Evolutionary conservation across 1,140 invertebrate species (phyloP).

Genomic region (Thaumetopoea pityocampa): DNA sequence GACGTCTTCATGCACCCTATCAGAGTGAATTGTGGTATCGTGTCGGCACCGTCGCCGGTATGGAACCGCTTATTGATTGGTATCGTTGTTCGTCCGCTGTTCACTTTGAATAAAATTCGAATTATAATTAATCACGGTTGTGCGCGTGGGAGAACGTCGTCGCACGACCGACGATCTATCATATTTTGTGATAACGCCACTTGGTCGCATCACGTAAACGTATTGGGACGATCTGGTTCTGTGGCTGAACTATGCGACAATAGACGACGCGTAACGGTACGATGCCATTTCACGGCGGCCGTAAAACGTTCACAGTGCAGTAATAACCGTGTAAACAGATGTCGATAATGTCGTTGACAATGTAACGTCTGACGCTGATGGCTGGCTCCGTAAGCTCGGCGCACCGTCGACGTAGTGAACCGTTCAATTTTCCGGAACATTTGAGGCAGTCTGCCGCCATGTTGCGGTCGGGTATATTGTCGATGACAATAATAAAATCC

Average conservation of each 20-base stretch:
- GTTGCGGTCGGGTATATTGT: constrained; percentile 32
- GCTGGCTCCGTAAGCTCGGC: neutral
- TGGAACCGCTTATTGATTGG: constrained; percentile 74
- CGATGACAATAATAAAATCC: constrained; percentile 52
- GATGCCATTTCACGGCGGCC: constrained; percentile 36
- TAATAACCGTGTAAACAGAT: constrained; percentile 30
- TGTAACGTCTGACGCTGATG: constrained; percentile 11
- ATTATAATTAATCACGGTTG: constrained; percentile 73
- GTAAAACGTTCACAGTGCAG: no score
- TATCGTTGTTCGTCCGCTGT: constrained; percentile 73
- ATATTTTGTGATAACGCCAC: constrained; percentile 74
- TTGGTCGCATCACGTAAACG: constrained; percentile 60
- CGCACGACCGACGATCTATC: constrained; percentile 65
- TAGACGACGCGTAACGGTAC: constrained; percentile 30
- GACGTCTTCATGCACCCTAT: constrained; percentile 69
- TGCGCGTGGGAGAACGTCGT: constrained; percentile 69
- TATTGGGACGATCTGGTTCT: constrained; percentile 55
- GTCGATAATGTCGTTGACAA: constrained; percentile 14
- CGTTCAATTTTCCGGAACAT: constrained; percentile 22
- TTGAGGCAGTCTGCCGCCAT: constrained; percentile 17
- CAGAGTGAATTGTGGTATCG: constrained; percentile 71
- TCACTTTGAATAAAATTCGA: constrained; percentile 76
- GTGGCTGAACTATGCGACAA: constrained; percentile 53
- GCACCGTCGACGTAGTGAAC: constrained; percentile 15
- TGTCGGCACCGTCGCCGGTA: constrained; percentile 67